A percentile compares a stretch with the other conserved stretches of the same genome.
phyloP scores from a whole-genome alignment of 2,888 invertebrate genomes.

The Clanis bilineata region DNA sequence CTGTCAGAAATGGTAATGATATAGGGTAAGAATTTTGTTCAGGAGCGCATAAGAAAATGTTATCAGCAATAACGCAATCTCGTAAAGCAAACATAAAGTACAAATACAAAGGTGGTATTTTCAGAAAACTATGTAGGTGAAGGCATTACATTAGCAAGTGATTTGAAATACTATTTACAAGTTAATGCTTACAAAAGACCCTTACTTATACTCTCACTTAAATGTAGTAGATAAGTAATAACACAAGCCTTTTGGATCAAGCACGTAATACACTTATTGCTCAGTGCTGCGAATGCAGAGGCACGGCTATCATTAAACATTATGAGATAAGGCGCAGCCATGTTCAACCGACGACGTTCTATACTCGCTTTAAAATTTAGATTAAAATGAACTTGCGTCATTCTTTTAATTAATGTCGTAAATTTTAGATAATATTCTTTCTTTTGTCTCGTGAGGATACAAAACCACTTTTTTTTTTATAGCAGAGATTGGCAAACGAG shows the following conservation, averaged over 20 bases:
- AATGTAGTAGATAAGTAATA: background rate
- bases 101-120: too few relatives aligned
- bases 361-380: background rate
- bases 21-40: too few relatives aligned
- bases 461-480: background rate
- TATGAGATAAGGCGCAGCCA: constrained; percentile 15
- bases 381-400: constrained; percentile 1
- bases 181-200: too few relatives aligned
- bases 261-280: constrained; percentile 11
- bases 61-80: too few relatives aligned
- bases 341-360: constrained; percentile 8
- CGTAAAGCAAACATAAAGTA: too few relatives aligned
- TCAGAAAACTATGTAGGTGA: too few relatives aligned
- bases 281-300: constrained; percentile 3
- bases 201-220: too few relatives aligned
- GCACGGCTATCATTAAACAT: constrained; percentile 10
- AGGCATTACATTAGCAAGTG: too few relatives aligned
- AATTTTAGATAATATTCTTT: background rate
- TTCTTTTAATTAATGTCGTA: background rate
- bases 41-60: too few relatives aligned
- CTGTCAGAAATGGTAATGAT: too few relatives aligned
- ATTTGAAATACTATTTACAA: too few relatives aligned
- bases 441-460: background rate
- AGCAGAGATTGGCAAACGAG: too few relatives aligned
- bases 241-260: background rate